Conservation (phyloP, 2,888 invertebrate species). For the Eudemis profundana region DNA sequence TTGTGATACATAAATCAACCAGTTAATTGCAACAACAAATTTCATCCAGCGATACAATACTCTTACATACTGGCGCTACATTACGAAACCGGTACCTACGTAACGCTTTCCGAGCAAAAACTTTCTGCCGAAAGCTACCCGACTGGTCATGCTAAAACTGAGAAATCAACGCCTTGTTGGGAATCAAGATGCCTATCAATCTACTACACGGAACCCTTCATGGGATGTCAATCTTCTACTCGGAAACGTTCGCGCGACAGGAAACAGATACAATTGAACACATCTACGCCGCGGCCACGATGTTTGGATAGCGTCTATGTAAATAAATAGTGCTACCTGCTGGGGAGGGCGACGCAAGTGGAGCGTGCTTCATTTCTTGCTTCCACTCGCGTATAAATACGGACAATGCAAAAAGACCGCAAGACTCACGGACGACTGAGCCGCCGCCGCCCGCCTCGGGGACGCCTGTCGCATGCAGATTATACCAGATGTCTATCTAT, state of each 20-base stretch:
- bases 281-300: conserved; percentile 40
- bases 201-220: conserved; percentile 37
- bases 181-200: conserved; percentile 55
- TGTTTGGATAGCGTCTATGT: conserved; percentile 49
- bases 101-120: conserved; percentile 65
- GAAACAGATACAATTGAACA: conserved; percentile 57
- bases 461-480: conserved; percentile 51
- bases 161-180: conserved; percentile 74
- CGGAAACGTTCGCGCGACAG: conserved; percentile 59
- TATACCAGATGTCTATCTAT: conserved; percentile 24
- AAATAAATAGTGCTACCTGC: conserved; percentile 56
- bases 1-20: conserved; percentile 55
- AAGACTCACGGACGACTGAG: conserved; percentile 69
- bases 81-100: conserved; percentile 68
- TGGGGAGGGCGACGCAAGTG: conserved; percentile 68
- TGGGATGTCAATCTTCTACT: conserved; percentile 47
- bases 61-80: conserved; percentile 41
- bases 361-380: conserved; percentile 74
- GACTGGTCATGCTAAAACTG: conserved; percentile 77
- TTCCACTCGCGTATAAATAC: conserved; percentile 66
- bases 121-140: conserved; percentile 74
- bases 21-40: conserved; percentile 59
- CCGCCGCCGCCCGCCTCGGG: conserved; percentile 47
- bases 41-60: conserved; percentile 44
- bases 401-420: conserved; percentile 71